Evolutionary conservation across 2,113 vertebrate genomes (phyloP).

Genomic region (Pangasianodon hypophthalmus): DNA sequence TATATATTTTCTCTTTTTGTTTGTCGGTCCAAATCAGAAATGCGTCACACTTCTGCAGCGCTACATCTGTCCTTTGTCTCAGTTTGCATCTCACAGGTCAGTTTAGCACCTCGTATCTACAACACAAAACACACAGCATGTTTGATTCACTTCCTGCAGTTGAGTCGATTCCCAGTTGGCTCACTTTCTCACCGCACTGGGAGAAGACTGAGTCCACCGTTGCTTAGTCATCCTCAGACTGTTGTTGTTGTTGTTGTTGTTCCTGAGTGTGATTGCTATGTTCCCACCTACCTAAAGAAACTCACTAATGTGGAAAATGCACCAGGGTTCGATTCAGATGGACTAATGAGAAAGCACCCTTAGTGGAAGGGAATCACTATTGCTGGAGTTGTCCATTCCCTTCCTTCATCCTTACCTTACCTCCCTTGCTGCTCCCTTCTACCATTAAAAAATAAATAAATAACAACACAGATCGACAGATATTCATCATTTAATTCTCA

Average conservation of each 20-base stretch:
- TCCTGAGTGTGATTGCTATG: background rate
- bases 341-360: constrained; percentile 25
- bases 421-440: constrained; percentile 53
- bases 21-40: background rate
- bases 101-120: background rate
- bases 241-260: background rate
- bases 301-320: background rate
- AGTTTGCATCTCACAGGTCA: background rate
- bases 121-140: background rate
- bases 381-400: constrained; percentile 63
- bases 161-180: background rate
- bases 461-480: constrained; percentile 72
- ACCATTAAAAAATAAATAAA: constrained; percentile 55
- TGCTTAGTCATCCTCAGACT: background rate
- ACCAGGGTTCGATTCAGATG: background rate
- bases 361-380: constrained; percentile 58
- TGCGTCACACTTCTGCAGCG: background rate
- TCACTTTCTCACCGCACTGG: background rate
- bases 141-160: background rate
- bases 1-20: background rate
- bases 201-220: background rate
- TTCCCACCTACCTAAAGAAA: background rate
- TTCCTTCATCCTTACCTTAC: constrained; percentile 38
- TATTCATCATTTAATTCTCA: constrained; percentile 52
- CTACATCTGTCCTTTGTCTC: background rate